Base-by-base conservation (phyloP, 2,888 invertebrate genomes). In the Leuctra nigra region DNA sequence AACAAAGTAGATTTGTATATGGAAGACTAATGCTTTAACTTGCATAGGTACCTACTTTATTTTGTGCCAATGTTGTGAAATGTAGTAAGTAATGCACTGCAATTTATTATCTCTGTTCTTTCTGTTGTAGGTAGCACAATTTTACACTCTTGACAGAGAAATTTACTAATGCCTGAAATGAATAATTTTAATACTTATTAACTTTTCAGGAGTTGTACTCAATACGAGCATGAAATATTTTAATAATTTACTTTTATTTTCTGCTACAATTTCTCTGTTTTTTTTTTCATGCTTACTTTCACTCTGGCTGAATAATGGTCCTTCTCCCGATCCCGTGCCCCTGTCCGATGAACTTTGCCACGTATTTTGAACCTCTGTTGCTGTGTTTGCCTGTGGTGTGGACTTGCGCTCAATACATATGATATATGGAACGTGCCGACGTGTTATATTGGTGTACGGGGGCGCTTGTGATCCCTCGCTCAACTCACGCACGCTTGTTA, bases 201-300 rank as follows among this genome's bases (percentile, higher is more conserved):
- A 25, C 47, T 47, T 47, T 25, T n/a, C 47, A 47, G 47, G 47
- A n/a, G n/a, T n/a, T n/a, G n/a, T n/a, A n/a, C n/a, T n/a, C n/a
- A n/a, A n/a, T n/a, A n/a, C 35, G 39, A 50, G 56, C 56, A 56
- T 56, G 56, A 23, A 41, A 53, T 56, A 33, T 29, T 29, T 29
- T 29, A 29, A 29, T 29, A 56, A 52, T 56, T 57, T 58, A 59
- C 6, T 29, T 29, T 29, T 58, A 58, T 60, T 60, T 59, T 60
- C 61, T 62, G 61, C 61, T 60, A 58, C 52, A 52, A 23, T 72
- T 66, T 72, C 68, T 68, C n/a, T n/a, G n/a, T n/a, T n/a, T n/a
- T 59, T 72, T 71, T 71, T 72, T 72, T 72, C 73, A 73, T 72
- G 72, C 72, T 72, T 73, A 68, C 70, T 70, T 66, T 66, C 69